Conservation (phyloP, 2,888 invertebrate genomes). For the Zhengitettix transpicula region DNA sequence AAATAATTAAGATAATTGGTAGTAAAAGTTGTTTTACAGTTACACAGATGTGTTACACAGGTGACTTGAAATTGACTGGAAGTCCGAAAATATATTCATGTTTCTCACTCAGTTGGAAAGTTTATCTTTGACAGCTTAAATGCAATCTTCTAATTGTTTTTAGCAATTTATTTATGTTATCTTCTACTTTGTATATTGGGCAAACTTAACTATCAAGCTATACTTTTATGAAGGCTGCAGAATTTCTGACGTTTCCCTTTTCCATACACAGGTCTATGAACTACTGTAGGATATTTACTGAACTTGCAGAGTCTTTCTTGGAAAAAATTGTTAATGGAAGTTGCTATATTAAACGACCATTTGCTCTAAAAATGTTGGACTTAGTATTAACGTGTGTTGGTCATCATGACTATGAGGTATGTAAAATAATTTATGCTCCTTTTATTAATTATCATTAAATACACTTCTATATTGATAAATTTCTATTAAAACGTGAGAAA, state of each 20-base stretch:
- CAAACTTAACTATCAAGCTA: too few relatives aligned
- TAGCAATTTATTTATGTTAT: too few relatives aligned
- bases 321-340: conserved; percentile 57
- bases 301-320: conserved; percentile 79
- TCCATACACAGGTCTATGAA: conserved; percentile 49
- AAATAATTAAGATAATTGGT: too few relatives aligned
- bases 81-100: too few relatives aligned
- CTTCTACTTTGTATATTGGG: too few relatives aligned
- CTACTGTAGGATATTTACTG: conserved; percentile 89
- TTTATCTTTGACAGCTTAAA: too few relatives aligned
- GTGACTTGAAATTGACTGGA: too few relatives aligned
- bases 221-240: too few relatives aligned
- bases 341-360: conserved; percentile 46
- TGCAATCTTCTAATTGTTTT: too few relatives aligned
- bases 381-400: conserved; percentile 81
- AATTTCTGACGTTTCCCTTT: background rate
- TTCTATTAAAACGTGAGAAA: background rate
- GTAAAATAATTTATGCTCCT: conserved; percentile 2
- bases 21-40: too few relatives aligned
- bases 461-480: background rate
- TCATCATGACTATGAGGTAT: conserved; percentile 94
- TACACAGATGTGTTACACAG: too few relatives aligned
- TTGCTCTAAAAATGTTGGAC: conserved; percentile 70
- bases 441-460: background rate
- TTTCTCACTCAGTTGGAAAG: too few relatives aligned